Base-by-base conservation (phyloP, 1,140 invertebrate species). In the Leptonema lineaticorne region DNA sequence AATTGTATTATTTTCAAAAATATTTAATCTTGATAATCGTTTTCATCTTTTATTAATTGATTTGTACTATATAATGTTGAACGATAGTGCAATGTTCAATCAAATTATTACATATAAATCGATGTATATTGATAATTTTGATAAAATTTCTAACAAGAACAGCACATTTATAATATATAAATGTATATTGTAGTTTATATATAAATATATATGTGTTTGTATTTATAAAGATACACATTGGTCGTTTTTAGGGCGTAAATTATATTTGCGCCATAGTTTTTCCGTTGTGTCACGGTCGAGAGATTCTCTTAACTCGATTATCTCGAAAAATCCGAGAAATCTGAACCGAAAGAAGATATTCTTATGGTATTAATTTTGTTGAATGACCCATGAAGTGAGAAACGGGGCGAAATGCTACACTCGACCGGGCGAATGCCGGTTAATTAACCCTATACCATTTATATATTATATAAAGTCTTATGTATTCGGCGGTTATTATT, bases 311-410 rank as follows among this genome's bases (percentile, higher is more conserved):
- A 53, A 53, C 50, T 53, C 50, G 50, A 53, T 53, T 53, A 53
- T 53, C 22, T 53, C 20, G 50, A 53, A 53, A 53, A 26, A 53
- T 53, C 11, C 50, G 50, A 53, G 20, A 53, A 53, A 53, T 53
- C 50, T 24, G 50, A 53, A 53, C 18, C 50, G 50, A 53, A 53
- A 53, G 50, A 22, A 53, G 50, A 53, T 53, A 53, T 53, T 53
- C 50, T 53, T 53, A 53, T 53, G 50, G 50, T 53, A 53, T 53
- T 53, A 53, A 53, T 53, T 53, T 53, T 53, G 50, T 53, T 53
- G 50, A 53, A 53, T 24, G 50, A 53, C 50, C 50, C 50, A 53
- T 53, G 50, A 53, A 53, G 50, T 24, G 22, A 53, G 50, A 53
- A 53, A 53, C 50, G 22, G 50, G 50, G 50, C 50, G 50, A 53